These are phyloP conservation scores for Lacanobia wlatinum DNA, from an alignment of 2,888 invertebrate species.

Conservation along the genomic window DNA sequence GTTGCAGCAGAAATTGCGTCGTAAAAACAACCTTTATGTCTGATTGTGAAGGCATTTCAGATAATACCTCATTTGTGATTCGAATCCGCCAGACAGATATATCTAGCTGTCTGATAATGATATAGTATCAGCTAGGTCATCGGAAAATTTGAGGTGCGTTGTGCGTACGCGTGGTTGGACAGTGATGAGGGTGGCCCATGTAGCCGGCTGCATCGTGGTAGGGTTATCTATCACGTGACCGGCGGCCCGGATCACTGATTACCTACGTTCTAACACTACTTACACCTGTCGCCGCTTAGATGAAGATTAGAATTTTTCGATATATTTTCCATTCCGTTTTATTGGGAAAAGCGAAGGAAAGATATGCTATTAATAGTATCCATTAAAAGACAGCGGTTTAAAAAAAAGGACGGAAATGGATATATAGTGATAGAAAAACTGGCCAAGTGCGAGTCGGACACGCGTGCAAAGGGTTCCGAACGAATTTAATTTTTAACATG, in stretches of 20 bases:
- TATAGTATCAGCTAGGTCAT: conserved; percentile 54
- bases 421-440: too few species aligned
- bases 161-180: conserved; percentile 30
- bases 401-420: too few species aligned
- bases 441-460: too few species aligned
- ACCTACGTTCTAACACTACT: conserved; percentile 16
- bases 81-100: conserved; percentile 56
- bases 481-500: too few species aligned
- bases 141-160: conserved; percentile 52
- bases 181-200: conserved; percentile 46
- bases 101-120: conserved; percentile 53
- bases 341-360: background rate
- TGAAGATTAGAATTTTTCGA: background rate
- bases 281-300: conserved; percentile 9
- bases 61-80: conserved; percentile 26
- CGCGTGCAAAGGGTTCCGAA: too few species aligned
- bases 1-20: conserved; percentile 36
- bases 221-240: conserved; percentile 65
- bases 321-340: background rate
- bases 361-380: background rate
- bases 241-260: conserved; percentile 23
- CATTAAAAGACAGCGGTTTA: background rate
- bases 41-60: conserved; percentile 21
- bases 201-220: conserved; percentile 29
- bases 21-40: conserved; percentile 23